phyloP scores from a whole-genome alignment of 2,888 invertebrate species.

The Lepidonotus clava region DNA sequence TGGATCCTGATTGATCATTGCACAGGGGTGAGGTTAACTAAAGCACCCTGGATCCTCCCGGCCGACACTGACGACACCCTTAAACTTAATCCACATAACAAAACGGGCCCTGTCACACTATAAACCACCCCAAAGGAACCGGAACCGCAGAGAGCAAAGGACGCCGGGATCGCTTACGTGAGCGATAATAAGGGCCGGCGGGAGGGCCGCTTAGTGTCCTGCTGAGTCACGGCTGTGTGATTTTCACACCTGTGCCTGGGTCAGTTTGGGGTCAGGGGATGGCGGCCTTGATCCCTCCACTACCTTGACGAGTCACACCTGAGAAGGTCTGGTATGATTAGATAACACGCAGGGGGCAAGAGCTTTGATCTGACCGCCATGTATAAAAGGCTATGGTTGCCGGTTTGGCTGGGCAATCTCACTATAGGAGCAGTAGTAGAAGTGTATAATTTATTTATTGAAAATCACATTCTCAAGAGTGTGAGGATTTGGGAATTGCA shows the following conservation, averaged over 20 bases:
- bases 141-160: slow-evolving; percentile 1
- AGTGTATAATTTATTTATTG: too few species aligned
- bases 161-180: slow-evolving; percentile 39
- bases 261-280: background rate
- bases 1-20: slow-evolving; percentile 21
- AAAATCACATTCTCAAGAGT: too few species aligned
- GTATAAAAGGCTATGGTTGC: too few species aligned
- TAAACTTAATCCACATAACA: background rate
- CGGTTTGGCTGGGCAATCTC: too few species aligned
- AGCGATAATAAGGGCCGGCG: background rate
- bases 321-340: slow-evolving; percentile 4
- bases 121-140: slow-evolving; percentile 28
- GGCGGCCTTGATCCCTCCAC: background rate
- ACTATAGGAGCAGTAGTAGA: too few species aligned
- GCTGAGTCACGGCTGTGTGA: slow-evolving; percentile 38
- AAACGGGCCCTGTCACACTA: background rate
- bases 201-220: background rate
- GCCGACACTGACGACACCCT: background rate
- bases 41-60: background rate
- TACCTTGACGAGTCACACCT: slow-evolving; percentile 5
- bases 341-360: slow-evolving; percentile 25
- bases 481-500: too few species aligned
- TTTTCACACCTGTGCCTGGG: slow-evolving; percentile 32
- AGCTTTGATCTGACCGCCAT: background rate
- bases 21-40: background rate